Evolutionary conservation across 1,140 invertebrate species (phyloP).

Genomic region (Drosophila insularis): DNA sequence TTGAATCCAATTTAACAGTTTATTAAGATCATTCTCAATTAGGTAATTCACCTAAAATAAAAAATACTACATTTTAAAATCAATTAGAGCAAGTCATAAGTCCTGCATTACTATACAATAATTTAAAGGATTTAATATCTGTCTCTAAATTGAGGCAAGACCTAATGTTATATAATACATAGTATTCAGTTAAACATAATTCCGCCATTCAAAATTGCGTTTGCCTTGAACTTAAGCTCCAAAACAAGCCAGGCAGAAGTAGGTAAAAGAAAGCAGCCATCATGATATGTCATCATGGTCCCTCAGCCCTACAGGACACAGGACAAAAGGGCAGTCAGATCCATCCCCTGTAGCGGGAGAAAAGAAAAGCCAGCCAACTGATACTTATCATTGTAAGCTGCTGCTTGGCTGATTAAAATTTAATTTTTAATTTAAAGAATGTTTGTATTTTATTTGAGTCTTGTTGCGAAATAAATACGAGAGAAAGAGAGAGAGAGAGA

Average conservation of each 20-base stretch:
- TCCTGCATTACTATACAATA: too few relatives aligned
- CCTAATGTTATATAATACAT: too few relatives aligned
- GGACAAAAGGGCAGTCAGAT: slow-evolving; percentile 17
- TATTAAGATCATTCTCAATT: too few relatives aligned
- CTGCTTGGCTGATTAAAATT: slow-evolving; percentile 66
- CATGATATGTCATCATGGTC: slow-evolving; percentile 58
- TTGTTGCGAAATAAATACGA: slow-evolving; percentile 48
- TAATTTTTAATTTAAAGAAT: slow-evolving; percentile 81
- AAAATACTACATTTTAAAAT: too few relatives aligned
- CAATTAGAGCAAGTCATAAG: too few relatives aligned
- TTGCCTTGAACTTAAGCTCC: neutral
- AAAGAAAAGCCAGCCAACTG: slow-evolving; percentile 29
- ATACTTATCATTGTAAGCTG: slow-evolving; percentile 47
- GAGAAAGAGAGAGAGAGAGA: neutral
- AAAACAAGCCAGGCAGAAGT: slow-evolving; percentile 38
- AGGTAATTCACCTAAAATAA: too few relatives aligned
- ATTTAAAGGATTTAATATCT: too few relatives aligned
- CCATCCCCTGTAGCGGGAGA: slow-evolving; percentile 3
- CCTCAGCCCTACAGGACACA: slow-evolving; percentile 41
- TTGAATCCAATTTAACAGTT: too few relatives aligned
- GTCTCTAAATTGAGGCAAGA: too few relatives aligned
- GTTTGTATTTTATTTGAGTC: slow-evolving; percentile 71
- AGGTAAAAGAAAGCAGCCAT: slow-evolving; percentile 49
- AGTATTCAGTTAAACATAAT: too few relatives aligned
- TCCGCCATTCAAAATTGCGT: neutral